Conservation (phyloP, 2,797 vertebrate genomes). For the Pteronotus mesoamericanus region DNA sequence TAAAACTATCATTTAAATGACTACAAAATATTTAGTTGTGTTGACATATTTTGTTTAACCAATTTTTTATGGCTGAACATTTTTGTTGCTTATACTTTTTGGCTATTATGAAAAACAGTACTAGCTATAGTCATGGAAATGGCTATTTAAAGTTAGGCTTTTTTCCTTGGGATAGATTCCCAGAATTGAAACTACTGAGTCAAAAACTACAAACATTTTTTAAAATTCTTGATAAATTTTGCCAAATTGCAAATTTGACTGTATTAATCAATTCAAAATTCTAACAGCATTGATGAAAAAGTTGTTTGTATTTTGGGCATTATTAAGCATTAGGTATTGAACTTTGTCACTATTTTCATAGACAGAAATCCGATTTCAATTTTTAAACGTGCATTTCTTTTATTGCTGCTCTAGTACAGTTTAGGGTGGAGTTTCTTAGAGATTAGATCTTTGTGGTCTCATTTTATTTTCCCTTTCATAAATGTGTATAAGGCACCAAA, state of each 20-base stretch:
- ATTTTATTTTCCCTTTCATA: too few species aligned
- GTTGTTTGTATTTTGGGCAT: neutral
- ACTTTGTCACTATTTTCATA: neutral
- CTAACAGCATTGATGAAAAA: neutral
- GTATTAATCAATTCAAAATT: neutral
- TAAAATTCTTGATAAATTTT: neutral
- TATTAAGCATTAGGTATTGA: neutral
- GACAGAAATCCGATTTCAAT: neutral
- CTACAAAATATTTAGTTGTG: neutral
- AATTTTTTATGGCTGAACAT: constrained; percentile 13
- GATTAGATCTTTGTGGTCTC: neutral
- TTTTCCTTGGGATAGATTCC: constrained; percentile 37
- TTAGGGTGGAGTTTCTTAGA: neutral
- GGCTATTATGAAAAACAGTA: constrained; percentile 36
- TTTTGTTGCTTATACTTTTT: constrained; percentile 41
- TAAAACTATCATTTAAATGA: neutral
- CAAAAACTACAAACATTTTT: constrained; percentile 17
- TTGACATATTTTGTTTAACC: neutral
- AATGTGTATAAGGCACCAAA: neutral
- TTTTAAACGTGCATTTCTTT: neutral
- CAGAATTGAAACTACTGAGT: constrained; percentile 51
- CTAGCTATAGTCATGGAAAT: neutral
- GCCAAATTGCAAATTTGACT: constrained; percentile 33
- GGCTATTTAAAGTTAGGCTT: constrained; percentile 40
- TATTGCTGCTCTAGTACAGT: neutral